phyloP scores from a whole-genome alignment of 2,888 invertebrate species.

The Seira musarum region DNA sequence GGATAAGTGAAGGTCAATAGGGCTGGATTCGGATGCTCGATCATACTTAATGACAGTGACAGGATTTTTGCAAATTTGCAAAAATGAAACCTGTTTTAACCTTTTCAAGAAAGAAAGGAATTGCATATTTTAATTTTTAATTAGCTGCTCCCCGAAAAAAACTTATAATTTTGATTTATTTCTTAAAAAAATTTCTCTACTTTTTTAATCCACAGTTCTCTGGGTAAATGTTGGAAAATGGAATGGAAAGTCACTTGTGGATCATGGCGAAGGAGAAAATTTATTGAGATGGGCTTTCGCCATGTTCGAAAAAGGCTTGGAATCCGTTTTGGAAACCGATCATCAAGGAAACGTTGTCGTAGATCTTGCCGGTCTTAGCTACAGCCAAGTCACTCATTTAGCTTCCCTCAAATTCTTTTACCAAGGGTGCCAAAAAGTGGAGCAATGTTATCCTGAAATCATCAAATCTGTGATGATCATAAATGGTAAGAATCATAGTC shows the following conservation, averaged over 20 bases:
- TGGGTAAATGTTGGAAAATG: constrained; percentile 49
- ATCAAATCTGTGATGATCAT: constrained; percentile 41
- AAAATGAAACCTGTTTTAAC: too few relatives aligned
- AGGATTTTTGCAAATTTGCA: too few relatives aligned
- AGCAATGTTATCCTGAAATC: constrained; percentile 55
- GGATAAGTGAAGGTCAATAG: background rate
- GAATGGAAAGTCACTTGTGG: constrained; percentile 50
- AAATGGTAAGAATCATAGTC: constrained; percentile 36
- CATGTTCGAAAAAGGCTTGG: constrained; percentile 39
- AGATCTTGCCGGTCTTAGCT: constrained; percentile 45
- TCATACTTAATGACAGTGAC: too few relatives aligned
- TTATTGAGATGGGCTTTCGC: constrained; percentile 46
- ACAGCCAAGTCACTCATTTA: constrained; percentile 47
- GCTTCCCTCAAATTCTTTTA: constrained; percentile 48
- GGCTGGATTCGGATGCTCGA: too few relatives aligned
- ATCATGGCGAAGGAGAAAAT: constrained; percentile 45
- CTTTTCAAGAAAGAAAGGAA: too few relatives aligned
- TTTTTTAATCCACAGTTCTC: constrained; percentile 15
- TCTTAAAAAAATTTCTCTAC: too few relatives aligned
- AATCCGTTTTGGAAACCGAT: background rate
- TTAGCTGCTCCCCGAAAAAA: too few relatives aligned
- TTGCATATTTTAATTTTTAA: too few relatives aligned
- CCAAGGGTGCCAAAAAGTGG: constrained; percentile 42
- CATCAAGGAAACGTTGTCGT: constrained; percentile 32
- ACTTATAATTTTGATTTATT: too few relatives aligned